These are phyloP conservation scores for Melanaphis sacchari DNA, from an alignment of 1,140 invertebrate genomes.

Conservation along the genomic window DNA sequence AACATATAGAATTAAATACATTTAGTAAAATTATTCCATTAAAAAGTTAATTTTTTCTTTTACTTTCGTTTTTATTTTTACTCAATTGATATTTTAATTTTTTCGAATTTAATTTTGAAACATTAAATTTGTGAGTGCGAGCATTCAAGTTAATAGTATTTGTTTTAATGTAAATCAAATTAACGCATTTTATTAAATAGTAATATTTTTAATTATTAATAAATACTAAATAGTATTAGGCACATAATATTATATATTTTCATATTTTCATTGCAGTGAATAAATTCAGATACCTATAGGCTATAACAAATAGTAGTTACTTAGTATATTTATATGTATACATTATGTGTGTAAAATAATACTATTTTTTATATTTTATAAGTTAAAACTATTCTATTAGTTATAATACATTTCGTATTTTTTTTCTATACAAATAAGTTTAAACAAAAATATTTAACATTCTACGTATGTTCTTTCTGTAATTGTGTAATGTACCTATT, in stretches of 20 bases:
- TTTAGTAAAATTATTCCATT: neutral
- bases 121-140: too few species aligned
- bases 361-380: neutral
- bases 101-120: too few species aligned
- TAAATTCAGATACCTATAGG: neutral
- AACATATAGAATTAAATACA: neutral
- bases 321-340: neutral
- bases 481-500: slow-evolving; percentile 9
- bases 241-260: too few species aligned
- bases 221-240: neutral
- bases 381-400: neutral
- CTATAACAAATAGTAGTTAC: neutral
- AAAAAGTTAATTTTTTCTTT: neutral
- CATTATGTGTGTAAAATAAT: too few species aligned
- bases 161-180: neutral
- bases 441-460: neutral
- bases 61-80: neutral
- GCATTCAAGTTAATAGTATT: too few species aligned
- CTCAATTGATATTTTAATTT: too few species aligned
- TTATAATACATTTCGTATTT: neutral
- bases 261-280: neutral
- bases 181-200: neutral
- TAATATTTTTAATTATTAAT: too few species aligned
- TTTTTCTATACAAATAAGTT: neutral
- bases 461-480: neutral